Evolutionary conservation across 2,113 vertebrate species (phyloP), one percentile per base, ranked within the genome.

Genomic region (Sporophila hypoxantha): DNA sequence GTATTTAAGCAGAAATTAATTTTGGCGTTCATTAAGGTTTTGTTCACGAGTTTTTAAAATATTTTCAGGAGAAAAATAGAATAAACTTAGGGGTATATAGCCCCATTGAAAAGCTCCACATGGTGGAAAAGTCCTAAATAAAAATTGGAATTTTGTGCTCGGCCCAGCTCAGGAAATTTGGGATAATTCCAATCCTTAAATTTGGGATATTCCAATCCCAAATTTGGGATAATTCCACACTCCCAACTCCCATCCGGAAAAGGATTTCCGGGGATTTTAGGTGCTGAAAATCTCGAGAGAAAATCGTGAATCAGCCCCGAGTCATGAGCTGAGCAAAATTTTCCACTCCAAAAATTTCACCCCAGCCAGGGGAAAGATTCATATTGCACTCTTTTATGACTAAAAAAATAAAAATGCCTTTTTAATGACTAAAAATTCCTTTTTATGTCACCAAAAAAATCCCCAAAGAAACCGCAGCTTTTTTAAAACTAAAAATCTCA

Each of bases 231-330:
- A 34, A 34, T 80, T 60, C 60, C 57, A 36, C 14, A n/a, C 49
- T 30, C 20, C 0, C 11, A 13, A 14, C 2, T 8, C 37, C 26
- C 8, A 17, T 26, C 5, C 2, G 52, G 23, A 36, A 73, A 66
- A 0, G 17, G 22, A 2, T 12, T 10, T 5, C 42, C 7, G 6
- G 42, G 2, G 29, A 42, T 9, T 12, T 22, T 3, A 8, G 10
- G 34, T 7, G 32, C 10, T 3, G 52, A 29, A 67, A 3, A 66
- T 14, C 21, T 47, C 1, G 1, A 16, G 55, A 65, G 73, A 71
- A 89, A 89, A 39, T 7, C 10, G 6, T 92, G 92, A 93, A 82
- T 95, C 94, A 94, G 42, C 1, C 8, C 2, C 7, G 5, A 93
- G 64, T 76, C 82, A 92, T 2, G 9, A 49, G 53, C 17, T 2